Evolutionary conservation across 1,140 invertebrate species (phyloP), one percentile per base, ranked within the genome.

Genomic region (Meloidogyne floridensis): DNA sequence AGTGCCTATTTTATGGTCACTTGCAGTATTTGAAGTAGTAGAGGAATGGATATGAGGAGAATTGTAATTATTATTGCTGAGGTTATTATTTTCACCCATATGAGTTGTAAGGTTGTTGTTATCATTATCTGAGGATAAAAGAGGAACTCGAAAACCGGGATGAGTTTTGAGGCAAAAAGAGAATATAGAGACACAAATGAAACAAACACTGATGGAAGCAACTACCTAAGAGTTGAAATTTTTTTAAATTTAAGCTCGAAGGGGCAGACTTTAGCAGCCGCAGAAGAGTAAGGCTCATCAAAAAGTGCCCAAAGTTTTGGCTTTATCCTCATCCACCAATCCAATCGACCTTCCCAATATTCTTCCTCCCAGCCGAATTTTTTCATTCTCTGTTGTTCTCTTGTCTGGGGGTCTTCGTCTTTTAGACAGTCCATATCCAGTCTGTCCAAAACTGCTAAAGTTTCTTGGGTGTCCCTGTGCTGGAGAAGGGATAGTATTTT

Each of bases 131-230:
- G 75, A 77, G 53, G 69, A 53, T 0, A 85, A 42, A 54, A 59
- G n/a, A 20, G 82, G 70, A 11, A 85, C 80, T n/a, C 84, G 85
- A 72, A 85, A 87, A 53, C 75, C 81, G 6, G 86, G 94, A 90
- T 96, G 94, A 0, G 95, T 97, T 91, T 98, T 98, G 87, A 97
- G 92, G 91, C 95, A 97, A 91, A 98, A 98, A 75, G 94, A 96
- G 90, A 99, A 92, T 90, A 99, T 98, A 75, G 96, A 98, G 80
- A 98, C 94, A 92, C 96, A 96, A 90, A 99, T 99, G 93, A 98
- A 98, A 92, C 96, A 95, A 84, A 99, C 95, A 83, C 96, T 98
- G 88, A 98, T 93, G 72, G 97, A 93, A 70, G 96, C 96, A 90
- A 98, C 95, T 87, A 96, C 94, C 96, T 98, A 93, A 78, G 93